Evolutionary conservation across 2,888 invertebrate species (phyloP).

Genomic region (Drosophila atroscutellata): DNA sequence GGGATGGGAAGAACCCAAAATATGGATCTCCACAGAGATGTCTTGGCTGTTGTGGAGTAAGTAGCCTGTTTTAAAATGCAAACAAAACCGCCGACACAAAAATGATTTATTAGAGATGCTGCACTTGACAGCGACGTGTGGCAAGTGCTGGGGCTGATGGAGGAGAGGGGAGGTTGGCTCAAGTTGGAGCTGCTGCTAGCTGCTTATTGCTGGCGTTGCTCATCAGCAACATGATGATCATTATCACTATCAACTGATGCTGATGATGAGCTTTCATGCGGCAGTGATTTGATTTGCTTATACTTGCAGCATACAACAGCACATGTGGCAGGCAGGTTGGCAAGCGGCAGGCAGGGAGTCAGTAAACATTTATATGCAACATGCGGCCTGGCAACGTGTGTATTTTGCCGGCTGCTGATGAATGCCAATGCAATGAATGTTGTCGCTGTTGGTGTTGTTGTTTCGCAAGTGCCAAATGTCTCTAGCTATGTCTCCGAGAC

Average conservation of each 20-base stretch:
- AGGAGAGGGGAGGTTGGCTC: slow-evolving; percentile 28
- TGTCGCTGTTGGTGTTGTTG: slow-evolving; percentile 31
- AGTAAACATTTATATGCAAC: slow-evolving; percentile 71
- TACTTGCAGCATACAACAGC: slow-evolving; percentile 21
- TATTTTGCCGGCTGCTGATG: slow-evolving; percentile 67
- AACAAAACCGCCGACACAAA: slow-evolving; percentile 68
- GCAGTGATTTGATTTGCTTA: slow-evolving; percentile 72
- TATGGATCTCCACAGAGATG: background rate
- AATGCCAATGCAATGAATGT: slow-evolving; percentile 70
- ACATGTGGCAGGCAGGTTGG: slow-evolving; percentile 56
- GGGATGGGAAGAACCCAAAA: slow-evolving; percentile 15
- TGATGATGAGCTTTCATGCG: slow-evolving; percentile 48
- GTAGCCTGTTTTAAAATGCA: slow-evolving; percentile 51
- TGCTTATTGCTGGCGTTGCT: slow-evolving; percentile 23
- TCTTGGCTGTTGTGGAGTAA: background rate
- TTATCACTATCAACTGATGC: slow-evolving; percentile 43
- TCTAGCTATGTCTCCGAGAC: slow-evolving; percentile 29
- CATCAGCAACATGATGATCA: slow-evolving; percentile 28
- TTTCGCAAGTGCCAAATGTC: slow-evolving; percentile 70
- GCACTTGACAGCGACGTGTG: slow-evolving; percentile 58
- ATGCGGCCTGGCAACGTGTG: slow-evolving; percentile 73
- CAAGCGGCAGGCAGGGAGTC: background rate
- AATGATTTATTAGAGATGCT: slow-evolving; percentile 77
- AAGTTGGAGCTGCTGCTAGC: slow-evolving; percentile 31
- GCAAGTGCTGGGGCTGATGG: background rate